Conservation (phyloP, 2,888 invertebrate species). For the Onthophagus sagittarius region DNA sequence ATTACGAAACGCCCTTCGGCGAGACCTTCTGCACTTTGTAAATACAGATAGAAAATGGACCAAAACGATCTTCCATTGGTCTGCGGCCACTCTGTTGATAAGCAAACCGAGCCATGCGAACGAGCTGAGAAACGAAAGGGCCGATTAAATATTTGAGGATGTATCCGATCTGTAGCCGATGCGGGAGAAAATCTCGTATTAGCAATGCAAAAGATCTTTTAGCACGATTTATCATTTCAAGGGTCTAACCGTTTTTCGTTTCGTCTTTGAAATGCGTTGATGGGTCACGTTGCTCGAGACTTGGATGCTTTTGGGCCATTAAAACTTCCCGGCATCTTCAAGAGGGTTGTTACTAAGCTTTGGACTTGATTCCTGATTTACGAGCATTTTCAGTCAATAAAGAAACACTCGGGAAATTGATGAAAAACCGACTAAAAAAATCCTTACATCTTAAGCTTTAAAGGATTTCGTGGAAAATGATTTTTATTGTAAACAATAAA, state of each 20-base stretch:
- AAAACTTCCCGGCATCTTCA: background rate
- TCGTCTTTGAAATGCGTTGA: background rate
- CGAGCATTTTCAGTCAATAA: background rate
- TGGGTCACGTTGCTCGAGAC: background rate
- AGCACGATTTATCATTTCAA: background rate
- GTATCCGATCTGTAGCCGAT: background rate
- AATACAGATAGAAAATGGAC: background rate
- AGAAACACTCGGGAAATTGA: background rate
- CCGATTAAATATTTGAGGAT: background rate
- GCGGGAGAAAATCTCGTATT: background rate
- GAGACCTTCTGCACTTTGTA: background rate
- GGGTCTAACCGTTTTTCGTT: background rate
- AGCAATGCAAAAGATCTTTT: background rate
- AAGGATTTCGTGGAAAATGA: too few species aligned
- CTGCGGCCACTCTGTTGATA: background rate
- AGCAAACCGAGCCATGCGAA: background rate
- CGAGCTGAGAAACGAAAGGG: background rate
- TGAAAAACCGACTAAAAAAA: background rate
- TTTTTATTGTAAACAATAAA: too few species aligned
- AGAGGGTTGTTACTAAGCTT: background rate
- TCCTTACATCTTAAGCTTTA: too few species aligned
- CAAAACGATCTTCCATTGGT: background rate
- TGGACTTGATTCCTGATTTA: background rate
- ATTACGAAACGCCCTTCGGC: background rate
- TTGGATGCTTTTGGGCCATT: background rate